phyloP scores from a whole-genome alignment of 2,113 vertebrate genomes.

The Grantiella picta region DNA sequence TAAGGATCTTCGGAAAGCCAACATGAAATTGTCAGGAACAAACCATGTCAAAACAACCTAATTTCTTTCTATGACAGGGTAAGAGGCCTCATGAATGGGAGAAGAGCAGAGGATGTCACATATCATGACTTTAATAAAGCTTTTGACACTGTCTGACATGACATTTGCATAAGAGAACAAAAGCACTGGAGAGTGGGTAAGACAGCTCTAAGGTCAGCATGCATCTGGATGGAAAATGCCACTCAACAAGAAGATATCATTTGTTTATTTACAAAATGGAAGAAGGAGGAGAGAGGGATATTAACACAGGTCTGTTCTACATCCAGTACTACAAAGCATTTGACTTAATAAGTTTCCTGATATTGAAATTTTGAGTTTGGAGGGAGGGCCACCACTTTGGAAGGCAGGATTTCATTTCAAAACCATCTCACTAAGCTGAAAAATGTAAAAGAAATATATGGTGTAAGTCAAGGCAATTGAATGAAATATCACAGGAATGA shows the following conservation, averaged over 20 bases:
- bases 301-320: neutral
- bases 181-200: neutral
- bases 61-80: neutral
- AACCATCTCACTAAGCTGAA: neutral
- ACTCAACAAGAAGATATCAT: neutral
- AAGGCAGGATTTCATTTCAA: neutral
- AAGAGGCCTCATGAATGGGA: neutral
- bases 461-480: neutral
- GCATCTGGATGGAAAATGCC: neutral
- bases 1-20: neutral
- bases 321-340: neutral
- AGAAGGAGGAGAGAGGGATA: neutral
- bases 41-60: neutral
- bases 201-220: neutral
- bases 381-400: neutral
- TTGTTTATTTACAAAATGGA: neutral
- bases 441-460: neutral
- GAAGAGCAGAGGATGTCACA: conserved; percentile 2
- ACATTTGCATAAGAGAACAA: conserved; percentile 8
- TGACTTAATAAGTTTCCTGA: neutral
- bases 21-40: neutral
- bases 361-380: neutral
- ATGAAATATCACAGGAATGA: neutral
- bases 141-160: neutral
- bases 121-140: neutral